Base-by-base conservation (phyloP, 37 sponge, comb jelly and placozoan species). In the Beroe forskalii region DNA sequence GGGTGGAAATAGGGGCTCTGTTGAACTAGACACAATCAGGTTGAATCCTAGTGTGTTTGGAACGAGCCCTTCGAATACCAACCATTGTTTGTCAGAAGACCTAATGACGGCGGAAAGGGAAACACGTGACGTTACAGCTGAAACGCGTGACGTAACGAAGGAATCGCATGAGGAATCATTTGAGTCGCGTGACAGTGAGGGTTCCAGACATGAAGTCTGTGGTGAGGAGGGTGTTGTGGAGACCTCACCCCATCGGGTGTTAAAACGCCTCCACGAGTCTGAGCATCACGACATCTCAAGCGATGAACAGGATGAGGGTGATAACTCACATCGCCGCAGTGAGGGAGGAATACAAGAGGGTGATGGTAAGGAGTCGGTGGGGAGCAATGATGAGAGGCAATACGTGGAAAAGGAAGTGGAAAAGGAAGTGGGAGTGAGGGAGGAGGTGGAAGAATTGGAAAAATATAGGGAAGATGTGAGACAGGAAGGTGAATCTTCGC, bases 1-100 rank as follows among this genome's bases (percentile, higher is more conserved):
- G 24, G 4, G 20, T 6, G 66, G 66, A 64, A 27, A n/a, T 64
- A 27, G 17, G 4, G 86, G 42, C 2, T 9, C 1, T 2, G 86
- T 44, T 12, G 86, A 69, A 6, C 19, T 69, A 32, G 72, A 80
- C 42, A 80, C 55, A 25, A 80, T 80, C 55, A 17, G 31, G 55
- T 42, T 80, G 19, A 80, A 80, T 38, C 86, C 86, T n/a, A 44
- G 40, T 43, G 86, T 80, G n/a, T 80, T 80, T 42, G 86, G 42
- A 25, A 80, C 40, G 20, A 80, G 12, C 3, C 40, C 6, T 14
- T n/a, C 28, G 27, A 24, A 64, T n/a, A 6, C 25, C 3, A 27
- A 30, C 17, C 66, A 64, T 22, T 8, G 30, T 22, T 8, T 4
- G 66, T 22, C 66, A 64, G 66, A 64, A 64, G n/a, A n/a, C n/a